Percentiles rank a stretch among this genome's conserved stretches.
These are phyloP conservation scores for Tachina lurida DNA, from an alignment of 2,888 invertebrate species.

Conservation along the genomic window DNA sequence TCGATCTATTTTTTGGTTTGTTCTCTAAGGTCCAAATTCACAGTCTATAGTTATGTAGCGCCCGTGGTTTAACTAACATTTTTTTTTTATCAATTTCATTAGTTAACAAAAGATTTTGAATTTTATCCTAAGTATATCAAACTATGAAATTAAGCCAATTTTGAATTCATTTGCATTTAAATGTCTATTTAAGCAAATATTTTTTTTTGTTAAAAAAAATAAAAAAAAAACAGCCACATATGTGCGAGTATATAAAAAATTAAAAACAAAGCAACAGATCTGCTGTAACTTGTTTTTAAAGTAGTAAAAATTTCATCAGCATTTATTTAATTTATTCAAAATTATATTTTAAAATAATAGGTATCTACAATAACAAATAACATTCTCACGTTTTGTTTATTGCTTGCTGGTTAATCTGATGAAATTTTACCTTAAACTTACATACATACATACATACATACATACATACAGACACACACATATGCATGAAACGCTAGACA, in stretches of 20 bases:
- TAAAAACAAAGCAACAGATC: neutral
- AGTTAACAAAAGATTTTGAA: too few relatives aligned
- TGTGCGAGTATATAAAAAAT: neutral
- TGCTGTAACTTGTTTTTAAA: conserved; percentile 11
- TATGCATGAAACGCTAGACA: neutral
- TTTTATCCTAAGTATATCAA: too few relatives aligned
- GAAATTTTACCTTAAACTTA: conserved; percentile 60
- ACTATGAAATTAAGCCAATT: too few relatives aligned
- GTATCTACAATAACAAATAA: conserved; percentile 21
- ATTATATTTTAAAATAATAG: neutral
- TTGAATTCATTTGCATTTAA: neutral
- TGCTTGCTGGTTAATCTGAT: conserved; percentile 54
- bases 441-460: conserved; percentile 1
- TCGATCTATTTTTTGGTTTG: too few relatives aligned
- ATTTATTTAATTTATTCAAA: conserved; percentile 1
- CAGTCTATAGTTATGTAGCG: too few relatives aligned
- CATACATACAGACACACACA: neutral
- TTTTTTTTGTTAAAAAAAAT: neutral
- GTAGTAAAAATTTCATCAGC: conserved; percentile 41
- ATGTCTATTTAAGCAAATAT: conserved; percentile 2
- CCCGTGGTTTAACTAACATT: too few relatives aligned
- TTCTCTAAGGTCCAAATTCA: too few relatives aligned
- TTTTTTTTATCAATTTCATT: too few relatives aligned
- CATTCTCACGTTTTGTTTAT: conserved; percentile 43
- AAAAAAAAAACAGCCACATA: neutral